A percentile compares a stretch with the other conserved stretches of the same genome.
phyloP scores from a whole-genome alignment of 2,113 vertebrate species.

The Furnarius figulus region DNA sequence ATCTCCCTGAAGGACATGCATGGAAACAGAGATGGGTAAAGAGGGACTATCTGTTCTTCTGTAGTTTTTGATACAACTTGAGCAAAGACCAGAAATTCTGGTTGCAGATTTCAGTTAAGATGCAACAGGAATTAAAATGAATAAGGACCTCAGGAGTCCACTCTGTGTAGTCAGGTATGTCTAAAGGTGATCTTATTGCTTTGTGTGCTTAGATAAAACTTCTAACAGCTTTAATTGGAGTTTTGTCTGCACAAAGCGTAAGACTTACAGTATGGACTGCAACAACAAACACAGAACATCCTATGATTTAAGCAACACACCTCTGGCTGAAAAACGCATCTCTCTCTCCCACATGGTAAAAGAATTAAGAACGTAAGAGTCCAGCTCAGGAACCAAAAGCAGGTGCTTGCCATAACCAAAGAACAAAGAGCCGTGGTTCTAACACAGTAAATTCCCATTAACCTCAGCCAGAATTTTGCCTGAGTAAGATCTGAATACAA shows the following conservation, averaged over 20 bases:
- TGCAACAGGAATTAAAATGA: not conserved
- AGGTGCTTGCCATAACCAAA: not conserved
- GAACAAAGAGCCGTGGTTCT: not conserved
- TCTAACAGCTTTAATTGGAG: not conserved
- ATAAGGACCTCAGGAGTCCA: rapidly evolving
- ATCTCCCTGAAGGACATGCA: not conserved
- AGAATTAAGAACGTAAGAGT: not conserved
- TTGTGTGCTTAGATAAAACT: not conserved
- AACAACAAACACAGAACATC: not conserved
- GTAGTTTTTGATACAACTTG: not conserved
- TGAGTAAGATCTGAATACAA: not conserved
- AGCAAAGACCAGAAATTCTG: rapidly evolving
- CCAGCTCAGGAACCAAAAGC: not conserved
- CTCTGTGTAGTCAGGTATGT: not conserved
- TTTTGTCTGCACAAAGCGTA: not conserved
- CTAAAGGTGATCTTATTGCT: not conserved
- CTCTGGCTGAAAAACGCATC: not conserved
- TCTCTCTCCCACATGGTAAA: not conserved
- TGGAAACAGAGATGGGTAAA: not conserved
- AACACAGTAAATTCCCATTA: not conserved
- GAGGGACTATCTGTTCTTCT: not conserved
- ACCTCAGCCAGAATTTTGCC: not conserved
- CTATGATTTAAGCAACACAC: not conserved
- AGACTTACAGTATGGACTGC: not conserved
- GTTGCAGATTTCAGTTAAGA: not conserved